These are phyloP conservation scores for Mionectes olivaceus DNA, from an alignment of 2,797 vertebrate genomes.

Conservation along the genomic window DNA sequence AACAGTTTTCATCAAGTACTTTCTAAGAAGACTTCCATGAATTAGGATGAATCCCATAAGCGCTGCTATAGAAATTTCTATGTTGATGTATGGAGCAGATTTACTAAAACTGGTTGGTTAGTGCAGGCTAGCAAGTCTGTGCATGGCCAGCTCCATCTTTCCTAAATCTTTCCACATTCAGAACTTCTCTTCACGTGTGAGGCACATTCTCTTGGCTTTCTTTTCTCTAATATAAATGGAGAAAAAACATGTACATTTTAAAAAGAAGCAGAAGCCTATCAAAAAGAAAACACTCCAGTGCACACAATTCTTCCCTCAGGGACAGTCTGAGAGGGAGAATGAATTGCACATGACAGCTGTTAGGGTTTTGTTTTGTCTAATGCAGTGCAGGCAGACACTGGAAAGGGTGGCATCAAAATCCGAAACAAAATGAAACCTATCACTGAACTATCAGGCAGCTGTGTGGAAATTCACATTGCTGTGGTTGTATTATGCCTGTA, in stretches of 20 bases:
- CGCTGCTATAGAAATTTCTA: neutral
- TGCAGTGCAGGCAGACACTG: neutral
- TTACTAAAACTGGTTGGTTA: neutral
- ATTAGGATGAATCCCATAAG: neutral
- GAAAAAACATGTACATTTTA: slow-evolving; percentile 26
- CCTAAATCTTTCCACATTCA: neutral
- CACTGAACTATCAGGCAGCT: neutral
- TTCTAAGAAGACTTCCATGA: neutral
- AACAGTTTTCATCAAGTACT: neutral
- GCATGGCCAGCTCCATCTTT: neutral
- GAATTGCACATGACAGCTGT: slow-evolving; percentile 52
- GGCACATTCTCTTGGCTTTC: neutral
- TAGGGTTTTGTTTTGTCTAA: slow-evolving; percentile 32
- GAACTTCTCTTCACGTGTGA: neutral
- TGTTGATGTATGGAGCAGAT: neutral
- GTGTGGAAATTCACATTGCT: neutral
- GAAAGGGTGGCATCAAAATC: slow-evolving; percentile 8
- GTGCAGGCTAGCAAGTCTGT: neutral
- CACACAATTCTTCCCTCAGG: slow-evolving; percentile 35
- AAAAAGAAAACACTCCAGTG: slow-evolving; percentile 43
- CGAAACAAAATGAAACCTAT: neutral
- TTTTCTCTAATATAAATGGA: slow-evolving; percentile 4
- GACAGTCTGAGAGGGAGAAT: neutral
- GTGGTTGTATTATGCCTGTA: neutral
- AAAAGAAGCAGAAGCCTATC: slow-evolving; percentile 34